phyloP scores from a whole-genome alignment of 2,797 vertebrate genomes.

The Onychomys leucogaster region DNA sequence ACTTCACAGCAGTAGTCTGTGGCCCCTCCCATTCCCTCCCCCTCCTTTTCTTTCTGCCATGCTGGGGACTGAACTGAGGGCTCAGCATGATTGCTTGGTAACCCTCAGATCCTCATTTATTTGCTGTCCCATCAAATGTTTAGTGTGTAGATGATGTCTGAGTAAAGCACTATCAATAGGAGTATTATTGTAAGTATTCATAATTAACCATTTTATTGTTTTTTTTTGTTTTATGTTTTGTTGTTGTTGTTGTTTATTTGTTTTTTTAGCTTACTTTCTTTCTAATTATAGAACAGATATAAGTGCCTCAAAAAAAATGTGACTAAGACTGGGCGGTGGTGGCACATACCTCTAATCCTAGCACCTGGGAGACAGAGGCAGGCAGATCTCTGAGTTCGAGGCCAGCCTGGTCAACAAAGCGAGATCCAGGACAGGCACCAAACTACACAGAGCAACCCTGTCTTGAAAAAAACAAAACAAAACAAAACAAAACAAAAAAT shows the following conservation, averaged over 20 bases:
- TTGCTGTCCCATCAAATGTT: constrained; percentile 37
- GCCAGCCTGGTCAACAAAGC: too few relatives aligned
- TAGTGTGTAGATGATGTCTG: neutral
- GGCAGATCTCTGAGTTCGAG: too few relatives aligned
- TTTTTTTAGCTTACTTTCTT: neutral
- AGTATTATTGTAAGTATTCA: neutral
- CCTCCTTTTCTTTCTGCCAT: too few relatives aligned
- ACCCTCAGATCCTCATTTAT: neutral
- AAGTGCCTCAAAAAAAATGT: neutral
- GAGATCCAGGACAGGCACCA: too few relatives aligned
- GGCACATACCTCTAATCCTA: too few relatives aligned
- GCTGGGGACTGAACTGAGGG: neutral
- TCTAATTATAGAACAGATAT: neutral
- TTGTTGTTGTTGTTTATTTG: neutral
- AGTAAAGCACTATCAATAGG: neutral
- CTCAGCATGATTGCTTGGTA: neutral
- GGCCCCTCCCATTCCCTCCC: too few relatives aligned
- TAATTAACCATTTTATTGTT: neutral
- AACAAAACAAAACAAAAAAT: neutral
- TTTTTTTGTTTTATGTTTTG: neutral
- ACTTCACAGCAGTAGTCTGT: neutral
- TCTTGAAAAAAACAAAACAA: too few relatives aligned
- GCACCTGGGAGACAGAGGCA: too few relatives aligned
- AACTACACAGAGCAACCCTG: too few relatives aligned
- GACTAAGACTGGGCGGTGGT: neutral